Percentiles rank a stretch among this genome's conserved stretches.
Evolutionary conservation across 2,113 vertebrate species (phyloP).

Genomic region (Chloropsis cyanopogon): DNA sequence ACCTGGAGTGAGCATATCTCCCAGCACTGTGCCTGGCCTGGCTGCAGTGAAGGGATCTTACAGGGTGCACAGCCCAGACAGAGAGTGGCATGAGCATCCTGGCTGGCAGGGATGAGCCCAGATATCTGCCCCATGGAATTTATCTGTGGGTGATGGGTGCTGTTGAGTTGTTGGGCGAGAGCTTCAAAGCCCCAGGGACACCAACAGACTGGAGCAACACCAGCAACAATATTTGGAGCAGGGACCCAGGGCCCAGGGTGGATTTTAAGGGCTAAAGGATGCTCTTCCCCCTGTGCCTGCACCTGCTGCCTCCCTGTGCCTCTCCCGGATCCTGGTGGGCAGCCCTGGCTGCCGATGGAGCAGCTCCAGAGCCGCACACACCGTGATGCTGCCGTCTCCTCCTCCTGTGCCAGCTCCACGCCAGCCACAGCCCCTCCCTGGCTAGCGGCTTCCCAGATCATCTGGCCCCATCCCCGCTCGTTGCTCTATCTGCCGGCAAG

Average conservation of each 20-base stretch:
- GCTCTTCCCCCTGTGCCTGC: neutral
- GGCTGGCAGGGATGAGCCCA: neutral
- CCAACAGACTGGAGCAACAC: neutral
- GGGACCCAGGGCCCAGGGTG: neutral
- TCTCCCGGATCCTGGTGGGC: rapidly evolving
- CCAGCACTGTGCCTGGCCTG: rapidly evolving
- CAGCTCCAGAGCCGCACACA: rapidly evolving
- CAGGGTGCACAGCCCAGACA: neutral
- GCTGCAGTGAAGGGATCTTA: neutral
- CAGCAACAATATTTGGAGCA: no score
- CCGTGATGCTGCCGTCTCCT: rapidly evolving
- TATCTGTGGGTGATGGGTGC: rapidly evolving
- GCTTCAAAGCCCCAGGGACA: neutral
- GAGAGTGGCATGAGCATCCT: neutral
- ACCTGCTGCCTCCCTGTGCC: rapidly evolving
- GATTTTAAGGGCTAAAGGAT: neutral
- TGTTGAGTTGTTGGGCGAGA: rapidly evolving
- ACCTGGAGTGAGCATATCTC: neutral
- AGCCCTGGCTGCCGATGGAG: rapidly evolving
- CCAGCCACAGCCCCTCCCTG: rapidly evolving
- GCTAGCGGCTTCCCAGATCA: rapidly evolving
- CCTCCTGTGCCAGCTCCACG: rapidly evolving
- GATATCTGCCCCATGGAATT: neutral
- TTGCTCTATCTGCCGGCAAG: rapidly evolving
- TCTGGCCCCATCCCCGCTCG: rapidly evolving